Percentiles rank a stretch among this genome's conserved stretches.
phyloP scores from a whole-genome alignment of 2,888 invertebrate species.

The Leucoma salicis region DNA sequence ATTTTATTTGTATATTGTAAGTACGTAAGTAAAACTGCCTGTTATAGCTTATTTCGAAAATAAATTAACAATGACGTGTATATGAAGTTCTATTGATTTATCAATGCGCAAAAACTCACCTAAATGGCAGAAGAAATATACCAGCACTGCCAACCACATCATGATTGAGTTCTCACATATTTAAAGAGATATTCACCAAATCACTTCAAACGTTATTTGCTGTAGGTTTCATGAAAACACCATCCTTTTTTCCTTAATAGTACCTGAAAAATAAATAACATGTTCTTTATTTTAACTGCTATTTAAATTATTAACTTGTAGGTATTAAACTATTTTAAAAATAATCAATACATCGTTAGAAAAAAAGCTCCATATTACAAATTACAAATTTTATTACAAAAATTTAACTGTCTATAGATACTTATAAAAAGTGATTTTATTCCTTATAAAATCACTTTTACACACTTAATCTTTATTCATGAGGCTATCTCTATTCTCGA shows the following conservation, averaged over 20 bases:
- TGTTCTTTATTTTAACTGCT: neutral
- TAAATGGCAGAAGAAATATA: slow-evolving; percentile 63
- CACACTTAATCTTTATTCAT: neutral
- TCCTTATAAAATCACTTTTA: neutral
- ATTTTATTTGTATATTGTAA: too few species aligned
- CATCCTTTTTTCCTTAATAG: slow-evolving; percentile 7
- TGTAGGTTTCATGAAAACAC: slow-evolving; percentile 20
- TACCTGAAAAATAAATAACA: slow-evolving; percentile 22
- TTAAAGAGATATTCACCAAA: slow-evolving; percentile 43
- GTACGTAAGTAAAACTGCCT: too few species aligned
- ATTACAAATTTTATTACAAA: neutral
- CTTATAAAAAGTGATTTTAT: too few species aligned
- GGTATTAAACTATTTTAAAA: neutral
- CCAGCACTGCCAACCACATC: slow-evolving; percentile 67
- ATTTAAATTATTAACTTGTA: neutral
- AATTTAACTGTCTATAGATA: neutral
- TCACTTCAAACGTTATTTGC: slow-evolving; percentile 36
- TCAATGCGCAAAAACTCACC: slow-evolving; percentile 58
- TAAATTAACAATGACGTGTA: too few species aligned
- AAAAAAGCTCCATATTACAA: too few species aligned
- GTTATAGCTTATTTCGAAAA: too few species aligned
- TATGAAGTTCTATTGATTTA: too few species aligned
- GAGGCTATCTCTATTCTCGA: neutral
- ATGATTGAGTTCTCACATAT: slow-evolving; percentile 66
- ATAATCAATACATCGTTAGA: neutral